phyloP scores from a whole-genome alignment of 2,888 invertebrate genomes.

The Chelonus formosanus region DNA sequence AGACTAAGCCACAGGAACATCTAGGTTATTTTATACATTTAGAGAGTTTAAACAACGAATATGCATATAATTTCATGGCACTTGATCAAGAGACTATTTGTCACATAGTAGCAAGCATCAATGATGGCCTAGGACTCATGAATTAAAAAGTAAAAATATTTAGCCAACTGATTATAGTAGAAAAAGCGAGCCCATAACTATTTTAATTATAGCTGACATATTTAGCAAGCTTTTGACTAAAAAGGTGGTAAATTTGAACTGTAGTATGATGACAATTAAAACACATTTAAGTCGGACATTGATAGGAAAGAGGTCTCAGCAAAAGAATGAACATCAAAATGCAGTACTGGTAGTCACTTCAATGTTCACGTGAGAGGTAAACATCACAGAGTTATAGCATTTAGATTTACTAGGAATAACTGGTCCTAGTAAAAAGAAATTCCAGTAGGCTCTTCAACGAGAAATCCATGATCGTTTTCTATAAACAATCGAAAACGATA shows the following conservation, averaged over 20 bases:
- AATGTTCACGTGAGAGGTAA: too few species aligned
- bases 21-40: constrained; percentile 36
- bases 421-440: too few species aligned
- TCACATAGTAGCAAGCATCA: constrained; percentile 32
- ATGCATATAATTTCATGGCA: constrained; percentile 36
- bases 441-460: too few species aligned
- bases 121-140: constrained; percentile 36
- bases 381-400: too few species aligned
- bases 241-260: constrained; percentile 37
- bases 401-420: too few species aligned
- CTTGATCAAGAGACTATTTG: constrained; percentile 40
- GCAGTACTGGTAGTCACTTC: too few species aligned
- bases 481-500: constrained; percentile 40
- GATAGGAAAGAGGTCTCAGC: constrained; percentile 48
- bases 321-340: constrained; percentile 48
- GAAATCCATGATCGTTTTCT: constrained; percentile 46
- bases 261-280: constrained; percentile 47
- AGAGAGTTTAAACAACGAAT: constrained; percentile 35
- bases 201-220: constrained; percentile 47
- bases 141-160: constrained; percentile 37
- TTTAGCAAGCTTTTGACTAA: constrained; percentile 45
- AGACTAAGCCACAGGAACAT: constrained; percentile 32
- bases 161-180: constrained; percentile 16
- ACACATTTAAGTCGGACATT: constrained; percentile 49
- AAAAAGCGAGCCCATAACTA: constrained; percentile 33